A percentile compares a stretch with the other conserved stretches of the same genome.
These are phyloP conservation scores for Isurus oxyrinchus DNA, from an alignment of 2,113 vertebrate genomes.

Conservation along the genomic window DNA sequence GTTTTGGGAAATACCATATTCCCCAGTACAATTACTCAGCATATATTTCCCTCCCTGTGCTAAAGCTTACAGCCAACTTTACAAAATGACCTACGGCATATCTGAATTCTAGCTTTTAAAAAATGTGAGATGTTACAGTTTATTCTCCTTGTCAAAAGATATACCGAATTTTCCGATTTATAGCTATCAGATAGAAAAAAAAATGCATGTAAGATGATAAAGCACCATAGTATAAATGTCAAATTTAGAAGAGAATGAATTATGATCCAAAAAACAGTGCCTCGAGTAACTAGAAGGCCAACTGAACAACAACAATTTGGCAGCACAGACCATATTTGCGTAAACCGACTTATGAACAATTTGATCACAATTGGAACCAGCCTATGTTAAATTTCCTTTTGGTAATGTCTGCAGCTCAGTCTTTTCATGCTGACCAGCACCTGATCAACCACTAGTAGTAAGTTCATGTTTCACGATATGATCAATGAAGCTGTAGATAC, in stretches of 20 bases:
- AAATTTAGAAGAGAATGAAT: too few relatives aligned
- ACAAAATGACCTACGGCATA: too few relatives aligned
- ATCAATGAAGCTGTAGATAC: background rate
- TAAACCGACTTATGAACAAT: too few relatives aligned
- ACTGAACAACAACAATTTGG: background rate
- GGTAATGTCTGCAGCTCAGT: background rate
- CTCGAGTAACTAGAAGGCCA: background rate
- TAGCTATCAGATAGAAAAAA: too few relatives aligned
- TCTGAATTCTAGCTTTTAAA: too few relatives aligned
- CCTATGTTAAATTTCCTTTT: background rate
- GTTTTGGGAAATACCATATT: background rate
- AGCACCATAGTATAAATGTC: too few relatives aligned
- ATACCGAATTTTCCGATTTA: too few relatives aligned
- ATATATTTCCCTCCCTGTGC: background rate
- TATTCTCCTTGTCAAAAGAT: too few relatives aligned
- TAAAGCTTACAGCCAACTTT: background rate
- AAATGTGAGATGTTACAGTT: too few relatives aligned
- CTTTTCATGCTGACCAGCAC: background rate
- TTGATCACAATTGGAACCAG: background rate
- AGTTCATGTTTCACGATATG: background rate
- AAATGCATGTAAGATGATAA: too few relatives aligned
- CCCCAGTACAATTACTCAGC: background rate
- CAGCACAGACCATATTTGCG: background rate
- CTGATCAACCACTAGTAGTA: background rate
- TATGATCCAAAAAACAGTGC: background rate